Percentiles rank a stretch among this genome's conserved stretches.
These are phyloP conservation scores for Hypotaenidia okinawae DNA, from an alignment of 2,797 vertebrate species.

Conservation along the genomic window DNA sequence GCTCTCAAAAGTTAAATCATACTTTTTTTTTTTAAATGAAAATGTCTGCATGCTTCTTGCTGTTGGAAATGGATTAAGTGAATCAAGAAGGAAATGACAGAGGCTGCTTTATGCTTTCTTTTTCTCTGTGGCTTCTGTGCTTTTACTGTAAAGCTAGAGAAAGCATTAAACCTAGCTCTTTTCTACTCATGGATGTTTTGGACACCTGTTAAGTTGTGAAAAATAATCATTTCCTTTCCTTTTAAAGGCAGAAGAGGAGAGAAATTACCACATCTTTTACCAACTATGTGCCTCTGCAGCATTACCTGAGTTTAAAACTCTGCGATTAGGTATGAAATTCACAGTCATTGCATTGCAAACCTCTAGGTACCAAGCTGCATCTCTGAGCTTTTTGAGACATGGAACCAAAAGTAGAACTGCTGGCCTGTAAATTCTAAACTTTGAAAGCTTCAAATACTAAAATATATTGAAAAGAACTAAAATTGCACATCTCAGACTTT, in stretches of 20 bases:
- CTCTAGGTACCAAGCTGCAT: neutral
- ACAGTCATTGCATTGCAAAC: neutral
- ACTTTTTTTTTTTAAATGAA: neutral
- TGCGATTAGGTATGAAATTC: slow-evolving; percentile 86
- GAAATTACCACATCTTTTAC: slow-evolving; percentile 99
- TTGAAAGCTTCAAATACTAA: neutral
- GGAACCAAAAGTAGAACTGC: neutral
- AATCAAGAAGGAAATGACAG: neutral
- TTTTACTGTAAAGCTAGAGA: slow-evolving; percentile 11
- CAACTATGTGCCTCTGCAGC: slow-evolving; percentile 95
- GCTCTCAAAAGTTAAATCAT: slow-evolving; percentile 3
- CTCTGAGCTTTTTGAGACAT: neutral
- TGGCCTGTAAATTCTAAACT: neutral
- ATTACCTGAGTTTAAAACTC: slow-evolving; percentile 89
- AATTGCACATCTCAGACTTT: neutral
- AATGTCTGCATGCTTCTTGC: neutral
- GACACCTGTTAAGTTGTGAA: neutral
- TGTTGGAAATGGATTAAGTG: slow-evolving; percentile 13
- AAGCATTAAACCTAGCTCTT: neutral
- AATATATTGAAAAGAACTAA: neutral
- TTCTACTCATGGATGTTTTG: neutral
- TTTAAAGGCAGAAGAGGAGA: slow-evolving; percentile 95
- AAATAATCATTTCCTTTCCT: slow-evolving; percentile 54
- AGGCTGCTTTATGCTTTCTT: neutral
- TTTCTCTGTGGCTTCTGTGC: neutral